Evolutionary conservation across 2,113 vertebrate genomes (phyloP).

Genomic region (Boleophthalmus pectinirostris): DNA sequence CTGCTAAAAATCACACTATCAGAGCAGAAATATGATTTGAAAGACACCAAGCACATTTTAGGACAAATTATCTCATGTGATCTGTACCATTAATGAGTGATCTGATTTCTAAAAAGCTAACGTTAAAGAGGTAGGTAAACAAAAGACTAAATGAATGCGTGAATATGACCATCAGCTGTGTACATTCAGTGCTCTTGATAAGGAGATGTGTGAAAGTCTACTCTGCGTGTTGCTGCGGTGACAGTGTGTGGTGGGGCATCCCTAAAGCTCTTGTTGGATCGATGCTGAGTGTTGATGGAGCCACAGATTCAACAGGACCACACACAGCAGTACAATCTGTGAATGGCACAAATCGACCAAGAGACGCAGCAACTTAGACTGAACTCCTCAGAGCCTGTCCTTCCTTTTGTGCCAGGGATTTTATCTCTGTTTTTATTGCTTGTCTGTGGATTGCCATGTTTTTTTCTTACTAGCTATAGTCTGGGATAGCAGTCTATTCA

Average conservation of each 20-base stretch:
- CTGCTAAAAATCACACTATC: too few relatives aligned
- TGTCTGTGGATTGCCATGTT: background rate
- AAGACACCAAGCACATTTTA: too few relatives aligned
- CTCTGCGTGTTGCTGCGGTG: background rate
- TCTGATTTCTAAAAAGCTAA: too few relatives aligned
- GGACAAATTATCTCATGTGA: too few relatives aligned
- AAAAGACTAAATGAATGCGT: too few relatives aligned
- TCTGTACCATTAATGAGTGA: too few relatives aligned
- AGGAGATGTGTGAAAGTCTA: background rate
- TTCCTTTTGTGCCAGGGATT: background rate
- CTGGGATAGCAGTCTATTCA: background rate
- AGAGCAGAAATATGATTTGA: too few relatives aligned
- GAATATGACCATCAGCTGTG: too few relatives aligned
- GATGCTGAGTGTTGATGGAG: conserved; percentile 3
- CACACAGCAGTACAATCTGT: background rate
- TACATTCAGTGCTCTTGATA: background rate
- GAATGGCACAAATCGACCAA: conserved; percentile 8
- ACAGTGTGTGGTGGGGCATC: conserved; percentile 2
- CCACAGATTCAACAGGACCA: background rate
- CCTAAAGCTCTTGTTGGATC: conserved; percentile 1
- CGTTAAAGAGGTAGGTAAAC: too few relatives aligned
- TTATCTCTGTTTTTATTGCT: background rate
- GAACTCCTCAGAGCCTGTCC: background rate
- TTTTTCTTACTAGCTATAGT: background rate
- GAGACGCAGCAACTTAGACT: background rate